Percentiles rank a stretch among this genome's conserved stretches.
Conservation (phyloP, 2,797 vertebrate genomes). For the Anguilla anguilla region DNA sequence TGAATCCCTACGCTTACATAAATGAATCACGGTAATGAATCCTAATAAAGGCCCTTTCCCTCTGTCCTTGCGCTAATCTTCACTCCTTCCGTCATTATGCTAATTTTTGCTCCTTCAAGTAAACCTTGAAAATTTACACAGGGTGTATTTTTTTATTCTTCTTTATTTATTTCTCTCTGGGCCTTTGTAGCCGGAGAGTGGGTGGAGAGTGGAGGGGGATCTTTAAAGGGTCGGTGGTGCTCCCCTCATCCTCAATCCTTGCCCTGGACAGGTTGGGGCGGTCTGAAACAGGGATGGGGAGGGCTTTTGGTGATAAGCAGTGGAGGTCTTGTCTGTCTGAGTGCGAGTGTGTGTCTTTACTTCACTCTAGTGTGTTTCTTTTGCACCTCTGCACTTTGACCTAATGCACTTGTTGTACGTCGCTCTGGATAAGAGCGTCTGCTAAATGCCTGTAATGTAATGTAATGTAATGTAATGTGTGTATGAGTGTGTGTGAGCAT, state of each 20-base stretch:
- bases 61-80: slow-evolving; percentile 25
- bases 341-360: not conserved
- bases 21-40: slow-evolving; percentile 66
- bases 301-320: not conserved
- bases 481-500: too few relatives aligned
- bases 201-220: not conserved
- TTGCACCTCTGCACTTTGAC: too few relatives aligned
- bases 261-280: too few relatives aligned
- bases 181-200: not conserved
- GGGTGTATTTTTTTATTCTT: not conserved
- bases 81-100: slow-evolving; percentile 40
- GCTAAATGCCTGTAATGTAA: too few relatives aligned
- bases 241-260: slow-evolving; percentile 30
- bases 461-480: too few relatives aligned
- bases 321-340: not conserved
- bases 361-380: too few relatives aligned
- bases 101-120: not conserved
- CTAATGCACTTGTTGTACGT: too few relatives aligned
- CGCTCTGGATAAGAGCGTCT: too few relatives aligned
- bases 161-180: not conserved
- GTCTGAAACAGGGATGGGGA: not conserved
- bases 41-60: slow-evolving; percentile 58
- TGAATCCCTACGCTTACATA: slow-evolving; percentile 27
- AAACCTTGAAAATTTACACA: not conserved
- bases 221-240: not conserved